Conservation (phyloP, 2,797 vertebrate genomes). For the Acanthiza pusilla region DNA sequence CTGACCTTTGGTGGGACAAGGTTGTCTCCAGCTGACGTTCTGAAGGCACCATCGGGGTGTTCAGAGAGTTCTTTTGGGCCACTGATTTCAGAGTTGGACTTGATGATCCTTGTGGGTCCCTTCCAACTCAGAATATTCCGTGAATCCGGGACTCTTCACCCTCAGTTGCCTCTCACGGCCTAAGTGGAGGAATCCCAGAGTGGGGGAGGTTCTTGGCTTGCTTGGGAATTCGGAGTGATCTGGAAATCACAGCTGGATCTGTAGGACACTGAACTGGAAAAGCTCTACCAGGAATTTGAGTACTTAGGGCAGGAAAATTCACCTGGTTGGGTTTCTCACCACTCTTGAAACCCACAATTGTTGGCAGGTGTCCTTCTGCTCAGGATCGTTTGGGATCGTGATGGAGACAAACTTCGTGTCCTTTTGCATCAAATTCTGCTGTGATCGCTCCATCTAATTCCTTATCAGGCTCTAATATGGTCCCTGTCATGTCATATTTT, state of each 20-base stretch:
- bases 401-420: neutral
- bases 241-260: neutral
- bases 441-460: too few species aligned
- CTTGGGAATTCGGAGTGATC: neutral
- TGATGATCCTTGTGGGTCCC: neutral
- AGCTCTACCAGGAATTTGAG: neutral
- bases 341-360: accelerated
- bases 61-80: neutral
- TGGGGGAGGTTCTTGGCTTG: accelerated
- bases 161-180: accelerated
- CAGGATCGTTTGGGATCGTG: neutral
- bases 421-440: too few species aligned
- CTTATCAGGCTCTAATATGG: too few species aligned
- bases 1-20: neutral
- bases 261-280: neutral
- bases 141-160: neutral
- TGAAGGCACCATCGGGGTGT: neutral
- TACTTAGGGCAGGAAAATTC: neutral
- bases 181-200: neutral
- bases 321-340: neutral
- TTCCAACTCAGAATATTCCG: neutral
- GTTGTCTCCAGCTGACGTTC: neutral
- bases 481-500: too few species aligned
- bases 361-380: neutral
- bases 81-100: neutral